Evolutionary conservation across 2,113 vertebrate species (phyloP), one percentile per base, ranked within the genome.

Genomic region (Ciconia maguari): DNA sequence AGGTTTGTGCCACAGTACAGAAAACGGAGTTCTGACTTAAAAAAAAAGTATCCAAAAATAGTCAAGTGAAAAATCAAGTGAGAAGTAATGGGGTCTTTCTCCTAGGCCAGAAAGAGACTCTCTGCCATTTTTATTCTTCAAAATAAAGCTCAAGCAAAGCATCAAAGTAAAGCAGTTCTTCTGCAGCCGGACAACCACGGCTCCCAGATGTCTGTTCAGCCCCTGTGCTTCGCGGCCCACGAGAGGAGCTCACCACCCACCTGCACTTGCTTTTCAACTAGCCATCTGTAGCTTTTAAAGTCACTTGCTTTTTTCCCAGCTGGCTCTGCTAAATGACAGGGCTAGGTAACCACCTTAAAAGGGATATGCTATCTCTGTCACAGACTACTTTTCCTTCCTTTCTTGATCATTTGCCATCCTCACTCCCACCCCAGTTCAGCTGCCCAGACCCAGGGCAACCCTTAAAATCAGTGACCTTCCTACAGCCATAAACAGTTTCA

Each of bases 81-180:
- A 84, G n/a, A 83, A 85, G 89, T 69, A 85, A 91, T 11, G 22
- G 30, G 36, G 22, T 72, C 61, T 85, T 94, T 93, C 87, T 94
- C 36, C 81, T 77, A 52, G 70, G 66, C 78, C 81, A 91, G 52
- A 85, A 1, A 80, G 34, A 65, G 44, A 70, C 18, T 49, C 6
- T 48, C 89, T 83, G 54, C 90, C 92, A 96, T 90, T 95, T 96
- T 85, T 83, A 77, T 69, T 93, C 94, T 90, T 96, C 62, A 83
- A 72, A 95, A 91, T 91, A 90, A 83, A 95, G 66, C 84, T 65
- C 29, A 90, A 78, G 62, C 62, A 76, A 90, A 85, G 62, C 52
- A 94, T 97, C 94, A 97, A 96, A 97, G 96, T 65, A 80, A 90
- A 91, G 87, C 49, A 93, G 87, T 41, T 87, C 36, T 46, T 41